Evolutionary conservation across 1,140 invertebrate species (phyloP).

Genomic region (Pseudoatta argentina): DNA sequence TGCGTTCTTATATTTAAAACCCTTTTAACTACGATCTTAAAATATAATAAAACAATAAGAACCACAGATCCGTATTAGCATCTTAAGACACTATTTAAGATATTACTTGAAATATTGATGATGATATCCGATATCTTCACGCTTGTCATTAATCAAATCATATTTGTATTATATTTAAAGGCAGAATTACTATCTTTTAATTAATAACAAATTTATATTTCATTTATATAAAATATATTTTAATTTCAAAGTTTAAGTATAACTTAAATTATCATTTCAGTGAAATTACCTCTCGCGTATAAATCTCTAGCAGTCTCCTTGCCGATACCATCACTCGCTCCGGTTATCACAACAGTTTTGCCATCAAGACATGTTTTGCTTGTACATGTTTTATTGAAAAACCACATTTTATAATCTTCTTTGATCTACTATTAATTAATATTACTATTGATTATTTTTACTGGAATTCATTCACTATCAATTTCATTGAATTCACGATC

Average conservation of each 20-base stretch:
- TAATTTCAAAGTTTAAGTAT: not conserved
- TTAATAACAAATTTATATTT: not conserved
- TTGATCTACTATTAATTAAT: not conserved
- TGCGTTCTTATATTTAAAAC: too few species aligned
- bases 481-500: not conserved
- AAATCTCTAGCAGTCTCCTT: constrained; percentile 94
- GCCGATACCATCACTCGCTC: constrained; percentile 96
- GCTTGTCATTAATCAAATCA: too few species aligned
- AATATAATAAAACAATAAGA: too few species aligned
- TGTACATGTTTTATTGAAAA: not conserved
- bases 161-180: too few species aligned
- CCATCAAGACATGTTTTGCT: constrained; percentile 7
- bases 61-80: too few species aligned
- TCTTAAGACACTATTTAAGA: too few species aligned
- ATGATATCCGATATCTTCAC: too few species aligned
- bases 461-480: not conserved
- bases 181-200: not conserved
- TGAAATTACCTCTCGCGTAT: constrained; percentile 89
- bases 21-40: too few species aligned
- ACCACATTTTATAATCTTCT: not conserved
- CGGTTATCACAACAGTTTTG: constrained; percentile 88
- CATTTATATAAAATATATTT: not conserved
- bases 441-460: not conserved
- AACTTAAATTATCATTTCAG: not conserved
- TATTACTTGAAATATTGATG: too few species aligned